Evolutionary conservation across 2,888 invertebrate genomes (phyloP), one percentile per base, ranked within the genome.

Genomic region (Ctenicera cuprea): DNA sequence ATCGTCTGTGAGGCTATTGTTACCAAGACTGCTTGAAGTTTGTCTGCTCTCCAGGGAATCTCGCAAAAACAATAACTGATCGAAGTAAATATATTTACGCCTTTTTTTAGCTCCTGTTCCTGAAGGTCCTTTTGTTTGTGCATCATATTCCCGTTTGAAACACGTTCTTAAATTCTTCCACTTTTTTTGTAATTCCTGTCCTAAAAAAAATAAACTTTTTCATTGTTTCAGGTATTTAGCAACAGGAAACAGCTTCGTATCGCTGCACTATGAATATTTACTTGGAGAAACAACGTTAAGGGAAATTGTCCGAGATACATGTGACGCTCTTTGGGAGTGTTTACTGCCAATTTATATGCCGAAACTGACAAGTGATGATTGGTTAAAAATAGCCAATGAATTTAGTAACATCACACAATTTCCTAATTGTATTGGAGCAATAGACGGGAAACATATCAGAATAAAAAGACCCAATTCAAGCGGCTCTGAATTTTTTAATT

Each of bases 231-330:
- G 77, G 54, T 77, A 76, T 63, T 72, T 77, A 59, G 74, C 73
- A 48, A 73, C 77, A 65, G 71, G 75, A 54, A 71, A 52, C 54
- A 71, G 45, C 57, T 37, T 57, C 26, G 11, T 16, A 22, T 43
- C 43, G 1, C 30, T 82, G 62, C 78, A 37, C 43, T 80, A 79
- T 73, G 79, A 48, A 54, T 82, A 78, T 71, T 79, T 78, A 26
- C 77, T 81, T 77, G 80, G 80, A 48, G 61, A 78, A 64, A 54
- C 75, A 70, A 80, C 80, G 70, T 76, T 80, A 68, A 73, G 71
- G 50, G 54, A 26, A 14, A 80, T 81, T 75, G 79, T 81, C 9
- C 63, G 78, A 75, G 79, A 81, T 72, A 78, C 79, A 26, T 80
- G 80, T 67, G 45, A 57, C 14, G 77, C 79, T 14, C 78, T 82